Base-by-base conservation (phyloP, 2,113 vertebrate genomes). In the Hystrix cristata region DNA sequence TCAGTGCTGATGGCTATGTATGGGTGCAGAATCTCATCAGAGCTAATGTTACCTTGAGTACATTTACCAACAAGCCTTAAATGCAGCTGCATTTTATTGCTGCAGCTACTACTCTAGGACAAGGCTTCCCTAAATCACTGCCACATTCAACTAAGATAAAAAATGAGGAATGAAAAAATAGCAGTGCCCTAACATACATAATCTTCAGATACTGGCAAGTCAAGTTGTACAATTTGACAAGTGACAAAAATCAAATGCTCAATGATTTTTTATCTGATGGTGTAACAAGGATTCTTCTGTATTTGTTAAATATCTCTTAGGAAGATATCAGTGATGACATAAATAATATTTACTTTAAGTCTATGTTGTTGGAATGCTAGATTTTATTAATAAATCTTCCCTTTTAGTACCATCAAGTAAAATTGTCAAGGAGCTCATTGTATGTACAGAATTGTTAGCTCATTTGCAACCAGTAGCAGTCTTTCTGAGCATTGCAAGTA, bases 301-400 rank as follows among this genome's bases (percentile, higher is more conserved):
- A 94, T 95, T 97, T 97, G 84, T 59, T 76, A 93, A 95, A 46
- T 87, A 60, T 94, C 15, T 83, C 62, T 86, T 92, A 48, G 48
- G 59, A 55, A 95, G 55, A 60, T 81, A 90, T 64, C 53, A 88
- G 9, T 78, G 55, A 57, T 96, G 16, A 48, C 25, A 59, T 69
- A 96, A 95, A 83, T 90, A 96, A 85, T 76, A 94, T 86, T 97
- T 96, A 59, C 87, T 93, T 94, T 87, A 48, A 97, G 46, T 4
- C 21, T 90, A 29, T 88, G 80, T 93, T 96, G 43, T 71, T 92
- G 29, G 71, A 90, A 94, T 87, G 43, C 27, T 91, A 92, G 91
- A 90, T 95, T 71, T 85, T 51, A 48, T 65, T 95, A 82, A 95
- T 89, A 96, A 95, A 95, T 96, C 76, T 96, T 91, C 53, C 53